These are phyloP conservation scores for Papio anubis DNA, from an alignment of 2,113 vertebrate genomes.

Conservation along the genomic window DNA sequence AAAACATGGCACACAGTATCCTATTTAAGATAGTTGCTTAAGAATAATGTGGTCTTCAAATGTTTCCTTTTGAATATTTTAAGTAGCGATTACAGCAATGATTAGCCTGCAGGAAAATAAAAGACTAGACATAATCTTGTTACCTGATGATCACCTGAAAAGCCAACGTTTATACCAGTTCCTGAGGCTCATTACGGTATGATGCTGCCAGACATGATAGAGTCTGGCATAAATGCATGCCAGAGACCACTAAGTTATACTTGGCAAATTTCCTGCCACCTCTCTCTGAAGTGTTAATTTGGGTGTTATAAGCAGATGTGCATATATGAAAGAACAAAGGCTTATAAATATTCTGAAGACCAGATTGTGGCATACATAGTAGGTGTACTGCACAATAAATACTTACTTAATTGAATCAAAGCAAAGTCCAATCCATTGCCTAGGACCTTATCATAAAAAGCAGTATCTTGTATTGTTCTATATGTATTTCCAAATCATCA, in stretches of 20 bases:
- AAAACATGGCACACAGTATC: not conserved
- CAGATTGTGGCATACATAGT: not conserved
- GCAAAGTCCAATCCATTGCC: not conserved
- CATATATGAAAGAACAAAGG: not conserved
- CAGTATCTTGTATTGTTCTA: not conserved
- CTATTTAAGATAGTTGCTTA: not conserved
- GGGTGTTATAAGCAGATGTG: not conserved
- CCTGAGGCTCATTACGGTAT: not conserved
- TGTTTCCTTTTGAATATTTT: conserved; percentile 45
- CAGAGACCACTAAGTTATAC: not conserved
- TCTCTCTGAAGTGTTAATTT: conserved; percentile 22
- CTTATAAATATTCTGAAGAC: not conserved
- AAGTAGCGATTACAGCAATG: not conserved
- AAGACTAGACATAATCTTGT: not conserved
- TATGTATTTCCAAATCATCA: not conserved
- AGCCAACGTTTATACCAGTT: not conserved
- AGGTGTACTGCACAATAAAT: not conserved
- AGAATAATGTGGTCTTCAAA: not conserved
- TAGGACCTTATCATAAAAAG: not conserved
- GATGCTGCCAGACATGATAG: not conserved
- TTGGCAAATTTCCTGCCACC: not conserved
- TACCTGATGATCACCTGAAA: not conserved
- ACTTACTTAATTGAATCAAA: not conserved
- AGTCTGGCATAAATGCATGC: not conserved
- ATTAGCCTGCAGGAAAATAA: not conserved